These are phyloP conservation scores for Haliclystus octoradiatus DNA, from an alignment of 30 jellyfish, hydroid and myxozoan species.

Conservation along the genomic window DNA sequence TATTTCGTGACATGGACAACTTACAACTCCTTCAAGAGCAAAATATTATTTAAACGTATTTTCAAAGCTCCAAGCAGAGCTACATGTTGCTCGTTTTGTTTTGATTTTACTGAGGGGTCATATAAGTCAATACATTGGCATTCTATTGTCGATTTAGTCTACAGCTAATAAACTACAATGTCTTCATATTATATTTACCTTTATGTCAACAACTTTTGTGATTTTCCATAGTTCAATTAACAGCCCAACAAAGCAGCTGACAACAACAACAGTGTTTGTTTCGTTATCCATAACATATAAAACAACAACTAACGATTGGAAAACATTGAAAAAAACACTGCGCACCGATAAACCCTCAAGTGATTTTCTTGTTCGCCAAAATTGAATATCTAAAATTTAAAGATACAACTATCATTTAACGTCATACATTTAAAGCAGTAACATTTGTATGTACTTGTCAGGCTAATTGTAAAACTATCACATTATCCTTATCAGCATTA, in stretches of 20 bases:
- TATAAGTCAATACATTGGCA: no score
- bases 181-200: conserved; percentile 21
- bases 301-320: conserved; percentile 86
- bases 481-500: not conserved
- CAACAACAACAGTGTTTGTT: conserved; percentile 82
- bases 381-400: conserved; percentile 63
- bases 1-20: no score
- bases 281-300: conserved; percentile 92
- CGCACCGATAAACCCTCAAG: conserved; percentile 97
- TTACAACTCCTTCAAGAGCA: no score
- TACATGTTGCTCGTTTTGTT: no score
- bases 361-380: conserved; percentile 86
- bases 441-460: not conserved
- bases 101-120: no score
- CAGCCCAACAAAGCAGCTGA: conserved; percentile 88
- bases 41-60: no score
- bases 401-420: no score
- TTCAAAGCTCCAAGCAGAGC: no score
- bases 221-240: conserved; percentile 92
- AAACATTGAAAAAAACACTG: conserved; percentile 78
- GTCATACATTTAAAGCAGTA: not conserved
- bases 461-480: not conserved
- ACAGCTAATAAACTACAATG: no score
- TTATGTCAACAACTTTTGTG: conserved; percentile 86
- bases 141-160: no score